Evolutionary conservation across 2,797 vertebrate genomes (phyloP).

Genomic region (Saxicola maurus): DNA sequence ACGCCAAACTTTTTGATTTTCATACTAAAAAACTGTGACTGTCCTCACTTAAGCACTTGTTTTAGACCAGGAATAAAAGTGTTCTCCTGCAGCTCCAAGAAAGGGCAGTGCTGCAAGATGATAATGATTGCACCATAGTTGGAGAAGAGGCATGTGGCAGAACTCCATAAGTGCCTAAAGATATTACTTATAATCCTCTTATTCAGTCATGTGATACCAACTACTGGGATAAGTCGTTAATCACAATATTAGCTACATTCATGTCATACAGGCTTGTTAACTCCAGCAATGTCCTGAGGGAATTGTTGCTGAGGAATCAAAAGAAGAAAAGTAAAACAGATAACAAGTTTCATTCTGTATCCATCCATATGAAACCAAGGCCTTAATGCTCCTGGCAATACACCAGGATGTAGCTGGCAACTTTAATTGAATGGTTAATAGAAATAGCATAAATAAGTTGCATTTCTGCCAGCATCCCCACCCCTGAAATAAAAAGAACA

Average conservation of each 20-base stretch:
- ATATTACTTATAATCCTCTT: constrained; percentile 32
- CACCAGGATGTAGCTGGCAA: neutral
- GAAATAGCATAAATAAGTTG: neutral
- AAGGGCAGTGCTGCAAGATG: neutral
- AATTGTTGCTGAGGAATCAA: neutral
- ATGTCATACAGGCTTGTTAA: constrained; percentile 11
- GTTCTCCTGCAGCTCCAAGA: neutral
- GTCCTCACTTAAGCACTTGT: neutral
- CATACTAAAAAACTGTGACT: neutral
- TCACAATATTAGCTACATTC: constrained; percentile 9
- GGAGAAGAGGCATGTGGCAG: neutral
- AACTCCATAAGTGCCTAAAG: neutral
- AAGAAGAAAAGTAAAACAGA: neutral
- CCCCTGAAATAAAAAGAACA: neutral
- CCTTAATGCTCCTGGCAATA: neutral
- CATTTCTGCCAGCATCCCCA: neutral
- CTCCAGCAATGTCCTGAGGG: neutral
- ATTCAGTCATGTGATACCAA: constrained; percentile 7
- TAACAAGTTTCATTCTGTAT: neutral
- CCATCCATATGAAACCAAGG: neutral
- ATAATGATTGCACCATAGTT: neutral
- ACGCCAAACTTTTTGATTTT: neutral
- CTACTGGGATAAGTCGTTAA: constrained; percentile 24
- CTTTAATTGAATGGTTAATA: neutral
- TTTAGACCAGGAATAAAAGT: neutral